Base-by-base conservation (phyloP, 2,113 vertebrate species). In the Haemorhous mexicanus region DNA sequence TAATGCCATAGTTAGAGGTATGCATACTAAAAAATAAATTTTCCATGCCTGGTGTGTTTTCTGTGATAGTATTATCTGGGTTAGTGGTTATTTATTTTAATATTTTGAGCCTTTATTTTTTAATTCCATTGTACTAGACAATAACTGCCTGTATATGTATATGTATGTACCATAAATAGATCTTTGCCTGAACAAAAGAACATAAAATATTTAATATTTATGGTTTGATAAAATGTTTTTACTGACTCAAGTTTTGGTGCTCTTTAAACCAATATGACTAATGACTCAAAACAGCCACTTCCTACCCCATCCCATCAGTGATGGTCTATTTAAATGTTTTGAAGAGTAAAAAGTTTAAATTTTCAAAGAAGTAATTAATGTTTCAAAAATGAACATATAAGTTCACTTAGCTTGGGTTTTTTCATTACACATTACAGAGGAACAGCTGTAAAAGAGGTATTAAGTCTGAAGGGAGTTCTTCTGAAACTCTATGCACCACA, bases 281-380 rank as follows among this genome's bases (percentile, higher is more conserved):
- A 66, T 20, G 4, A 33, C 41, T 56, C 64, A 39, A 74, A 73
- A n/a, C 4, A 77, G 5, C 5, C 3, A 5, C 13, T 78, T 74
- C 2, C 39, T 3, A 2, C 2, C 28, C 5, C 33, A 59, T 1
- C 1, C 4, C 41, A 7, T 64, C 5, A 33, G 46, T 39, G 8
- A 2, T 5, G 1, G 3, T 12, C 33, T 68, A 18, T 49, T 49
- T 41, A 84, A 72, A 35, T 35, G 3, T 20, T 67, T 59, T 49
- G 19, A 33, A 77, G 16, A 58, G 11, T 30, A 84, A 33, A 11
- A 55, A 32, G 7, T 27, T 85, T 88, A n/a, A 24, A 59, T 55
- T 59, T 41, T 23, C 22, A n/a, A 15, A 41, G 69, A 64, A 32
- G 49, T 50, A 77, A 55, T 26, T 37, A 52, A 69, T n/a, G 5